Conservation (phyloP, 2,113 vertebrate genomes). For the Paralichthys olivaceus region DNA sequence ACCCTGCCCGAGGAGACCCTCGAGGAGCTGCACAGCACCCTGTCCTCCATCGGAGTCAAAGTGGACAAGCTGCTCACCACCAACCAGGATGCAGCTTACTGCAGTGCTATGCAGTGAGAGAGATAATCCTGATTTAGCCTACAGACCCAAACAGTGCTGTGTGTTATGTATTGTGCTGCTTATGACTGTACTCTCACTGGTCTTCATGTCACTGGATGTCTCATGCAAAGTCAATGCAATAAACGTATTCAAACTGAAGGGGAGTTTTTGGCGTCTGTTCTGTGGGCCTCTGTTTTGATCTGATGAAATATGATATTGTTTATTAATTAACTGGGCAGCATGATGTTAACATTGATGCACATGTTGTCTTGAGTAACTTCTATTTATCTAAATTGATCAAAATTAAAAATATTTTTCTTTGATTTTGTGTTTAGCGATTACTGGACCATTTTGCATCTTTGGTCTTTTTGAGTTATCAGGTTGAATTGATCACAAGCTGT, state of each 20-base stretch:
- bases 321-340: background rate
- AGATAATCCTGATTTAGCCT: background rate
- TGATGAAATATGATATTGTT: background rate
- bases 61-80: slow-evolving; percentile 78
- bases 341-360: background rate
- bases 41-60: slow-evolving; percentile 81
- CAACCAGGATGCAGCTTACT: slow-evolving; percentile 79
- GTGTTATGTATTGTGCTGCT: background rate
- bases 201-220: background rate
- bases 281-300: background rate
- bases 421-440: too few species aligned
- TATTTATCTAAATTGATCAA: background rate
- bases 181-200: background rate
- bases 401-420: too few species aligned
- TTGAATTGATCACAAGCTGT: too few species aligned
- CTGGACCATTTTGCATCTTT: too few species aligned
- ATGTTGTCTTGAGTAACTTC: background rate
- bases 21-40: slow-evolving; percentile 77
- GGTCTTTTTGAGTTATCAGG: too few species aligned
- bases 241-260: slow-evolving; percentile 21
- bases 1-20: slow-evolving; percentile 76
- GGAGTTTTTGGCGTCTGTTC: background rate
- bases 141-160: background rate
- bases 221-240: slow-evolving; percentile 32
- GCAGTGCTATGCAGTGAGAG: slow-evolving; percentile 59